A percentile compares a stretch with the other conserved stretches of the same genome.
Evolutionary conservation across 2,888 invertebrate genomes (phyloP).

Genomic region (Branchipolynoe longqiensis): DNA sequence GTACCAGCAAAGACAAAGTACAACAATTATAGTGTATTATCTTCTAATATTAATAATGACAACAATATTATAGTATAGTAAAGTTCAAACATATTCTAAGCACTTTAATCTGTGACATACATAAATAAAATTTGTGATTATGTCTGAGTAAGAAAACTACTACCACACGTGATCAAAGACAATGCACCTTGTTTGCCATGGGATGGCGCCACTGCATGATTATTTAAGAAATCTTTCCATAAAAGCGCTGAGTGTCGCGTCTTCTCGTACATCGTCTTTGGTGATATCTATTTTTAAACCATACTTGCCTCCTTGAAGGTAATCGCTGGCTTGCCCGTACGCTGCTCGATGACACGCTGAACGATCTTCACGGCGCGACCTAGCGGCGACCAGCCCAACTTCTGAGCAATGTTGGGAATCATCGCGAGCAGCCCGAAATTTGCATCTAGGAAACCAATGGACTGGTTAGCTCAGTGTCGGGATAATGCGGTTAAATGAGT

Average conservation of each 20-base stretch:
- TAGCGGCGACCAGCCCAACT: slow-evolving; percentile 62
- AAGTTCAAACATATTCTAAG: too few species aligned
- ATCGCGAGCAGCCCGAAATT: slow-evolving; percentile 33
- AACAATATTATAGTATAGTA: too few species aligned
- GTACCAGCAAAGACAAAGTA: too few species aligned
- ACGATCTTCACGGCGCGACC: slow-evolving; percentile 42
- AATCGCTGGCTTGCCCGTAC: slow-evolving; percentile 44
- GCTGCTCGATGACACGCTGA: slow-evolving; percentile 4
- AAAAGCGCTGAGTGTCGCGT: too few species aligned
- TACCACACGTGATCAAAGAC: background rate
- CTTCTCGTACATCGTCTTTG: too few species aligned
- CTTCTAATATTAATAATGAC: too few species aligned
- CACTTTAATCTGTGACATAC: too few species aligned
- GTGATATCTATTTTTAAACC: too few species aligned
- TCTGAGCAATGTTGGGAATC: slow-evolving; percentile 57
- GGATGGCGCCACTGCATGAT: background rate
- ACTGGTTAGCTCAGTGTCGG: too few species aligned
- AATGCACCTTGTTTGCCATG: background rate
- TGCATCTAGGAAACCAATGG: slow-evolving; percentile 28
- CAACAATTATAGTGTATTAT: too few species aligned
- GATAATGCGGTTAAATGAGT: too few species aligned
- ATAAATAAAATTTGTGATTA: background rate
- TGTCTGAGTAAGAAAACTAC: background rate
- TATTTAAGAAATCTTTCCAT: too few species aligned
- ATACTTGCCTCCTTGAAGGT: slow-evolving; percentile 60